phyloP scores from a whole-genome alignment of 2,888 invertebrate species.

The Archips crataeganus region DNA sequence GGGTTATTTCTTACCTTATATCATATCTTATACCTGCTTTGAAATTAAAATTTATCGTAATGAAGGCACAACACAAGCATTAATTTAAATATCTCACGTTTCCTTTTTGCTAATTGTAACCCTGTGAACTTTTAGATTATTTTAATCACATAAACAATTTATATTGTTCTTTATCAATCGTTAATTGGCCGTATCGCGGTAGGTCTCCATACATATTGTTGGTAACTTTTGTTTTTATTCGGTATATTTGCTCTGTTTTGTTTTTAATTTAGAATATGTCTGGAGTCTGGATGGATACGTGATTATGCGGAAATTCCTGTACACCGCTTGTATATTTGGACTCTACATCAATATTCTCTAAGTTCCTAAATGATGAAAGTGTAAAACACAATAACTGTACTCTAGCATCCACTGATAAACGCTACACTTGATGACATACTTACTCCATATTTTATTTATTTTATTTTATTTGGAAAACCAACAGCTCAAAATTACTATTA shows the following conservation, averaged over 20 bases:
- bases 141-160: constrained; percentile 20
- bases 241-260: background rate
- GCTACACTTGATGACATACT: too few relatives aligned
- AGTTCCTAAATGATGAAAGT: too few relatives aligned
- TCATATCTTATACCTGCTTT: too few relatives aligned
- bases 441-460: too few relatives aligned
- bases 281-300: background rate
- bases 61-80: too few relatives aligned
- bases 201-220: constrained; percentile 17
- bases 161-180: constrained; percentile 19
- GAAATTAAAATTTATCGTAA: too few relatives aligned
- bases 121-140: constrained; percentile 13
- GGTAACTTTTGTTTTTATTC: background rate
- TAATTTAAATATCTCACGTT: background rate
- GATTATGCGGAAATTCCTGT: background rate
- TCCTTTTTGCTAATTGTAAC: background rate
- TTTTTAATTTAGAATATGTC: constrained; percentile 1
- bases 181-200: constrained; percentile 6
- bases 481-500: too few relatives aligned
- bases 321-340: background rate
- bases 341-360: background rate
- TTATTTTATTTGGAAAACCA: too few relatives aligned
- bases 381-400: too few relatives aligned
- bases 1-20: too few relatives aligned
- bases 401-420: too few relatives aligned